These are phyloP conservation scores for Bombus superbus DNA, from an alignment of 1,140 invertebrate species.

Conservation along the genomic window DNA sequence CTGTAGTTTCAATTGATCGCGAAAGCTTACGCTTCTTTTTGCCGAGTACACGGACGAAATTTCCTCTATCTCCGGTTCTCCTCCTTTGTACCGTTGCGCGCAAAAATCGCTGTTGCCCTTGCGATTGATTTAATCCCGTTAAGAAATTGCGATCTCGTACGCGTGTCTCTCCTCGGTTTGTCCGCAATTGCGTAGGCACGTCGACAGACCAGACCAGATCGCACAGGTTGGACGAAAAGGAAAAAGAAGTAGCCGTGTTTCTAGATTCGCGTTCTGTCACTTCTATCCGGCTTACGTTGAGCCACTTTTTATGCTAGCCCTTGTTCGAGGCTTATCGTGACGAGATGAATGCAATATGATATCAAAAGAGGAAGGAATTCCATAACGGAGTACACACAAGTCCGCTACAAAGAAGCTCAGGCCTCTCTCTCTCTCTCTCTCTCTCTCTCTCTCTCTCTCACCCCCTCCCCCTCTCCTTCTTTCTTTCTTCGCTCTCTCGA, in stretches of 20 bases:
- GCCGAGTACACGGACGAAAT: neutral
- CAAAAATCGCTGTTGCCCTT: no score
- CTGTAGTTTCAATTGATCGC: neutral
- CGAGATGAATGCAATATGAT: constrained; percentile 63
- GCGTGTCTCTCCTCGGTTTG: no score
- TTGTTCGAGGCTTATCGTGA: constrained; percentile 63
- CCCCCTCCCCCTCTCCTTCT: no score
- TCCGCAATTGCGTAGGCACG: no score
- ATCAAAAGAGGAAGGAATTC: constrained; percentile 53
- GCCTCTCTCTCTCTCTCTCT: neutral
- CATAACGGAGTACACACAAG: constrained; percentile 32
- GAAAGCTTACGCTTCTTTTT: neutral
- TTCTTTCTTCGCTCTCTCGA: neutral
- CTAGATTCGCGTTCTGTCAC: constrained; percentile 48
- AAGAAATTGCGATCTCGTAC: no score
- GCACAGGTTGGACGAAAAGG: no score
- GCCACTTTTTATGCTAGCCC: constrained; percentile 60
- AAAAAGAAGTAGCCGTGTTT: constrained; percentile 35
- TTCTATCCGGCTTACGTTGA: constrained; percentile 65
- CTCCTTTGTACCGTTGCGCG: neutral
- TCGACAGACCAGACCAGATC: no score
- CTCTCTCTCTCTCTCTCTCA: neutral
- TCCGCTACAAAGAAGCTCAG: constrained; percentile 14
- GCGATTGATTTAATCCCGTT: no score
- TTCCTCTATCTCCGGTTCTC: neutral